Percentiles rank a stretch among this genome's conserved stretches.
Conservation (phyloP, 2,888 invertebrate species). For the Choristoneura rosaceana region DNA sequence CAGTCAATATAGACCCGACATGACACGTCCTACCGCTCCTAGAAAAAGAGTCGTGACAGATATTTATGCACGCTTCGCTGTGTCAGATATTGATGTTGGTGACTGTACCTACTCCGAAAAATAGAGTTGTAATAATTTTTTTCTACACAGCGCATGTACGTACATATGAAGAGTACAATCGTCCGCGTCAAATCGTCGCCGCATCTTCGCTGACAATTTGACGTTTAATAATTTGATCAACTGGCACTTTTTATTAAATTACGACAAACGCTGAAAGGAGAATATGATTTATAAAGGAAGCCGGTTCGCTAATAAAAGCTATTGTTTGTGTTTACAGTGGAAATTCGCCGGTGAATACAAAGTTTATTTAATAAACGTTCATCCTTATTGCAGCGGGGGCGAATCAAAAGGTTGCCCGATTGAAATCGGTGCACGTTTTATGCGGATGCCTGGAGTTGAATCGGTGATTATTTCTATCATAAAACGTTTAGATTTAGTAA, state of each 20-base stretch:
- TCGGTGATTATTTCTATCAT: background rate
- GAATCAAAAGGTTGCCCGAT: constrained; percentile 26
- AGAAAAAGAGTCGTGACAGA: no score
- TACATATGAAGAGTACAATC: constrained; percentile 6
- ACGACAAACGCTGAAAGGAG: constrained; percentile 53
- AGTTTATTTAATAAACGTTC: constrained; percentile 35
- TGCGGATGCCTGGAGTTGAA: constrained; percentile 18
- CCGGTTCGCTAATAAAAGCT: constrained; percentile 49
- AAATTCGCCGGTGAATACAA: constrained; percentile 27
- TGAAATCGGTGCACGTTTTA: constrained; percentile 30
- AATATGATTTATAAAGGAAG: constrained; percentile 57
- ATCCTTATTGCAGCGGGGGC: constrained; percentile 23
- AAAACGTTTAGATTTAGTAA: no score
- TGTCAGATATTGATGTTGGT: no score
- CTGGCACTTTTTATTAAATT: constrained; percentile 60
- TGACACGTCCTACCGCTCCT: no score
- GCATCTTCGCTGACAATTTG: constrained; percentile 44
- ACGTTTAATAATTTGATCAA: constrained; percentile 58
- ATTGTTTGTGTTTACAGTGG: constrained; percentile 52
- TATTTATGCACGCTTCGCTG: no score
- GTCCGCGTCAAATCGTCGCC: constrained; percentile 36
- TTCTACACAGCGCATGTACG: background rate
- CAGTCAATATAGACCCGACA: no score
- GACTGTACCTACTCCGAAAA: no score
- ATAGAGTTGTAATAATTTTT: background rate